Evolutionary conservation across 2,113 vertebrate species (phyloP).

Genomic region (Neogobius melanostomus): DNA sequence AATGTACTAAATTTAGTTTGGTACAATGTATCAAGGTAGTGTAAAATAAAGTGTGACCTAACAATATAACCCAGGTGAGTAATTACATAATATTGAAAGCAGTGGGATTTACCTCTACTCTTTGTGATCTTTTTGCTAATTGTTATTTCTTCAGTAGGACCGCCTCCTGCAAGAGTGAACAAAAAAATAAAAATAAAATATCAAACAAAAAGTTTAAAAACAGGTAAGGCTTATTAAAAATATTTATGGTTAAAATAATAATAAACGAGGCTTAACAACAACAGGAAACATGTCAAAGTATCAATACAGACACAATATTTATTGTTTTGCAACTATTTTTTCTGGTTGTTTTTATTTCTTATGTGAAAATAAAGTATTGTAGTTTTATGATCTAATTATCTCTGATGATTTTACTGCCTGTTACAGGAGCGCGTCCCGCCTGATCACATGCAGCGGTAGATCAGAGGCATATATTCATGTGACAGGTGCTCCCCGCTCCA

Average conservation of each 20-base stretch:
- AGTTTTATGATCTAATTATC: too few relatives aligned
- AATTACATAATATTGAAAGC: too few relatives aligned
- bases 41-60: too few relatives aligned
- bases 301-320: too few relatives aligned
- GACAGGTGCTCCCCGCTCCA: constrained; percentile 59
- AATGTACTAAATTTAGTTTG: too few relatives aligned
- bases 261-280: neutral
- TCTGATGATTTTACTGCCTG: neutral
- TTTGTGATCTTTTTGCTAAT: too few relatives aligned
- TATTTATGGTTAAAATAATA: neutral
- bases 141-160: too few relatives aligned
- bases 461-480: constrained; percentile 40
- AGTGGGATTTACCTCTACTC: too few relatives aligned
- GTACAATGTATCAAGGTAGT: too few relatives aligned
- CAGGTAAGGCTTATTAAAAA: neutral
- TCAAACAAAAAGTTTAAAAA: neutral
- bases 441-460: constrained; percentile 39
- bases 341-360: neutral
- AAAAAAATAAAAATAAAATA: neutral
- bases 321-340: neutral
- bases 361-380: too few relatives aligned
- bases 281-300: too few relatives aligned
- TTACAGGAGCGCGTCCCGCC: constrained; percentile 8
- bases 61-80: too few relatives aligned
- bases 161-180: neutral